A percentile compares a stretch with the other conserved stretches of the same genome.
Conservation (phyloP, 2,888 invertebrate species). For the Meteorus cinctellus region DNA sequence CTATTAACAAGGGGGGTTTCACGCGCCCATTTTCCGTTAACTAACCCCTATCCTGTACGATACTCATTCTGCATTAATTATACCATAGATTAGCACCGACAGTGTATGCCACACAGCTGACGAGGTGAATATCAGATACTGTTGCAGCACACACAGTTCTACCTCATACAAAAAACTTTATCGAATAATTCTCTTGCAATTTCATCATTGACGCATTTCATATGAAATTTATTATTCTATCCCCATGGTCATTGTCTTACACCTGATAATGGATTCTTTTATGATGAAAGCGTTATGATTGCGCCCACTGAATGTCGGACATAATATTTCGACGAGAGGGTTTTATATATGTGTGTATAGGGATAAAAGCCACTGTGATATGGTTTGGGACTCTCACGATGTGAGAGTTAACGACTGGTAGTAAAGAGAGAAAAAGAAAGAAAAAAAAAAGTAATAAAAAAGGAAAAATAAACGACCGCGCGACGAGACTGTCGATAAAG, state of each 20-base stretch:
- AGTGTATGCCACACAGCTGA: slow-evolving; percentile 2
- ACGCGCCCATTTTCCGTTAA: slow-evolving; percentile 13
- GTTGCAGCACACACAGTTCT: not conserved
- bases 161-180: not conserved
- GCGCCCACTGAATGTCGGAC: slow-evolving; percentile 15
- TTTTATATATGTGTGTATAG: not conserved
- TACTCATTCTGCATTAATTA: slow-evolving; percentile 34
- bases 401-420: slow-evolving; percentile 34
- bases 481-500: slow-evolving; percentile 27
- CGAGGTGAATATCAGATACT: not conserved
- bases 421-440: slow-evolving; percentile 26
- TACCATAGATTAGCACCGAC: slow-evolving; percentile 12
- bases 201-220: not conserved
- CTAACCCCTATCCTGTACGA: slow-evolving; percentile 7
- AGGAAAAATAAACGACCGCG: slow-evolving; percentile 23
- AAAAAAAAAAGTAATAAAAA: slow-evolving; percentile 13
- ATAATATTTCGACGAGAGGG: slow-evolving; percentile 24
- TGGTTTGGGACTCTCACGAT: slow-evolving; percentile 9
- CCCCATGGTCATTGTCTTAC: slow-evolving; percentile 31
- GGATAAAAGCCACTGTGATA: slow-evolving; percentile 12
- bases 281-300: slow-evolving; percentile 32
- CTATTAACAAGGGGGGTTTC: slow-evolving; percentile 20
- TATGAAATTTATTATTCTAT: slow-evolving; percentile 6
- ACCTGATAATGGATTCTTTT: slow-evolving; percentile 38
- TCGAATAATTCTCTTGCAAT: too few species aligned